Evolutionary conservation across 2,888 invertebrate species (phyloP).

Genomic region (Drosophila melanosoma): DNA sequence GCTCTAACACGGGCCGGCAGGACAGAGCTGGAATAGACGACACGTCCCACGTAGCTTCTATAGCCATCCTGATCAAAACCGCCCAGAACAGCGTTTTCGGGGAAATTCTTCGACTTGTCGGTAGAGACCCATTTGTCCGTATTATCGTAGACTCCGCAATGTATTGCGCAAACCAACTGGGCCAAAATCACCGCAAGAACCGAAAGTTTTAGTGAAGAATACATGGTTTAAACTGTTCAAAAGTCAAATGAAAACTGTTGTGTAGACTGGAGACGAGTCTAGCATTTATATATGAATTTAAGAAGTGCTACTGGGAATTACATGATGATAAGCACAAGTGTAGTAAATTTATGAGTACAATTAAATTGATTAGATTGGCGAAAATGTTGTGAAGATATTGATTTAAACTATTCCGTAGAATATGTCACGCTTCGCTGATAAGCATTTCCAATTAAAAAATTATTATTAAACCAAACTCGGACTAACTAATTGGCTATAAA

Average conservation of each 20-base stretch:
- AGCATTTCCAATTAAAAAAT: not conserved
- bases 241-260: not conserved
- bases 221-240: constrained; percentile 40
- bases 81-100: constrained; percentile 41
- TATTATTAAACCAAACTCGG: not conserved
- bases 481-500: not conserved
- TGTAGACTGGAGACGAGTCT: not conserved
- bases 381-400: constrained; percentile 1
- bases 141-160: constrained; percentile 36
- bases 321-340: constrained; percentile 16
- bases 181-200: constrained; percentile 27
- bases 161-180: constrained; percentile 39
- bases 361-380: constrained; percentile 29
- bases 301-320: not conserved
- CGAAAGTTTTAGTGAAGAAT: constrained; percentile 16
- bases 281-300: constrained; percentile 10
- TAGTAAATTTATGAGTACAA: not conserved
- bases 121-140: constrained; percentile 37
- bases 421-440: not conserved
- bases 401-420: not conserved
- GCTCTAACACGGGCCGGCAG: constrained; percentile 53
- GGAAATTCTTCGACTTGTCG: constrained; percentile 29
- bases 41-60: constrained; percentile 54
- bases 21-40: not conserved
- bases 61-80: constrained; percentile 50